phyloP scores from a whole-genome alignment of 2,113 vertebrate genomes.

The Ctenodactylus gundi region DNA sequence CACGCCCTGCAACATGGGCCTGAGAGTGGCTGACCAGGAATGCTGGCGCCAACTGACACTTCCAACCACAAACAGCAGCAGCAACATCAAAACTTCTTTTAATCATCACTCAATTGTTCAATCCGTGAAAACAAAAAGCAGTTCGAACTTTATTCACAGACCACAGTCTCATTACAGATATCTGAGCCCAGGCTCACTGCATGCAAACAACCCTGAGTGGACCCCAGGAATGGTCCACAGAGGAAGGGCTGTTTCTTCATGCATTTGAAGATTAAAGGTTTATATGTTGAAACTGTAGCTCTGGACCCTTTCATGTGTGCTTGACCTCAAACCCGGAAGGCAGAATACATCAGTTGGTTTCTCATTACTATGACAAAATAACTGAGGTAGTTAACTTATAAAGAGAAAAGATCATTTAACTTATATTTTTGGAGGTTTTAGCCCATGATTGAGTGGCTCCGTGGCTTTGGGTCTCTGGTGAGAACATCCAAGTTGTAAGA shows the following conservation, averaged over 20 bases:
- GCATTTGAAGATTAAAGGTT: neutral
- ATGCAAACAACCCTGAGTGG: accelerated
- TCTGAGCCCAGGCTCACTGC: neutral
- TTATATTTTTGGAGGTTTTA: neutral
- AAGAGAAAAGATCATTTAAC: neutral
- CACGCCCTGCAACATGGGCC: neutral
- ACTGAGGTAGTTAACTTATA: neutral
- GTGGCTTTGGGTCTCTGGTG: neutral
- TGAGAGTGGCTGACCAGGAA: neutral
- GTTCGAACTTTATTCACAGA: neutral
- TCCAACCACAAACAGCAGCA: neutral
- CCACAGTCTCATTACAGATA: neutral
- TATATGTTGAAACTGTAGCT: neutral
- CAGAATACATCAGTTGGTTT: neutral
- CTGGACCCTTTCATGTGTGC: neutral
- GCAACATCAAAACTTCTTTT: conserved; percentile 9
- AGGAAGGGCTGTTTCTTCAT: neutral
- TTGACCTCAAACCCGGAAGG: neutral
- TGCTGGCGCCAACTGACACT: neutral
- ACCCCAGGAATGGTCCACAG: neutral
- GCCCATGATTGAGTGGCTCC: neutral
- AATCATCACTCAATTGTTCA: neutral
- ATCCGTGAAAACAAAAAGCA: conserved; percentile 3
- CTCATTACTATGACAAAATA: neutral
- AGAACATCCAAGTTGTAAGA: neutral